Conservation (phyloP, 2,888 invertebrate genomes). For the Trachelus troglodyta region DNA sequence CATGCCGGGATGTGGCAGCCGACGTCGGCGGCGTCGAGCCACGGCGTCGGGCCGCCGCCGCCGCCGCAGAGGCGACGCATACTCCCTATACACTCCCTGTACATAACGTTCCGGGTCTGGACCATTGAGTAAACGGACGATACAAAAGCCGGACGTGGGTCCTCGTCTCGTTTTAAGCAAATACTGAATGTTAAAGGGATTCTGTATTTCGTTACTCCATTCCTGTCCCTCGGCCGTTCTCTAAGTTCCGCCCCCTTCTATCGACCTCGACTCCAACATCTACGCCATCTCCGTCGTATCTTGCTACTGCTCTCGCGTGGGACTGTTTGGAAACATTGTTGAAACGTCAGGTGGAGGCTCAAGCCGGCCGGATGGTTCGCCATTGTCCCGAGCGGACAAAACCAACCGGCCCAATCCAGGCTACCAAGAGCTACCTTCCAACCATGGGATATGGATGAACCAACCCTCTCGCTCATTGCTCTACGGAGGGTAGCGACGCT, state of each 20-base stretch:
- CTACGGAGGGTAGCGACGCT: not conserved
- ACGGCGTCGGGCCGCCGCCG: not conserved
- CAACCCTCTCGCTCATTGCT: too few species aligned
- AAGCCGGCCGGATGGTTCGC: not conserved
- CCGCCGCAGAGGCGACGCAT: not conserved
- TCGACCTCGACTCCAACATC: not conserved
- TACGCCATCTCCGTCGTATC: not conserved
- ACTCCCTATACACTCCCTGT: not conserved
- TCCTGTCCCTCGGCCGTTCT: not conserved
- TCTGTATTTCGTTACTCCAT: slow-evolving; percentile 19
- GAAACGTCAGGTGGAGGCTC: slow-evolving; percentile 45
- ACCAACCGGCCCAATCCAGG: not conserved
- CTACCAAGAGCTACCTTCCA: too few species aligned
- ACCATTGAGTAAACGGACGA: slow-evolving; percentile 43
- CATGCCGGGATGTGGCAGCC: slow-evolving; percentile 28
- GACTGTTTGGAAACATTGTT: slow-evolving; percentile 53
- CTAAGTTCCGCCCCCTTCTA: not conserved
- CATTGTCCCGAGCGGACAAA: not conserved
- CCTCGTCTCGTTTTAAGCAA: slow-evolving; percentile 47
- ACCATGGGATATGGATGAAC: too few species aligned
- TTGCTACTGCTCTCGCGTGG: slow-evolving; percentile 11
- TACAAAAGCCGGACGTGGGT: slow-evolving; percentile 48
- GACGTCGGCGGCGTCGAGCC: slow-evolving; percentile 9
- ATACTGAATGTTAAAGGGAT: slow-evolving; percentile 51
- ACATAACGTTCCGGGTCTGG: slow-evolving; percentile 7